Base-by-base conservation (phyloP, 2,888 invertebrate genomes). In the Lobophora halterata region DNA sequence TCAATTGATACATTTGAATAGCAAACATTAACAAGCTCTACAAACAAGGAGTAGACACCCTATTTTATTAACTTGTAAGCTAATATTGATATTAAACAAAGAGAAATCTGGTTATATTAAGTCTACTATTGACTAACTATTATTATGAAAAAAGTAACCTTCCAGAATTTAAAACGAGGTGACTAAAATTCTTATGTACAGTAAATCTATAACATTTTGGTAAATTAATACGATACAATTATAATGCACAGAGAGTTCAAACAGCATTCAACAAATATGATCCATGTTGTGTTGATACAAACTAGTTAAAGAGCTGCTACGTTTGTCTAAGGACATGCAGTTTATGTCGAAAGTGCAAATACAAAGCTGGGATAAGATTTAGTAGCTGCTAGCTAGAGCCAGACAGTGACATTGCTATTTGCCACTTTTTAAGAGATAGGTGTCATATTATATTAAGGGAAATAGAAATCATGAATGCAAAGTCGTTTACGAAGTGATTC, bases 311-410 rank as follows among this genome's bases (percentile, higher is more conserved):
- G 60, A 46, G 55, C 60, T 65, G 69, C 61, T 69, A 69, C 76
- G 73, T 82, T 81, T 75, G 66, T 68, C 66, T 59, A 62, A 56
- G 58, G 51, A 65, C 67, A 77, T 73, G 78, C 72, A 71, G 68
- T 80, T 71, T 69, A n/a, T 80, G 77, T 42, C 56, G 81, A 86
- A 85, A 86, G 86, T 81, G 63, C 74, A 82, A 85, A 85, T 67
- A 83, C 54, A 64, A 65, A 79, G 80, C 80, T 71, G 76, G 65
- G 65, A 65, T 57, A 55, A 55, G 54, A 55, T 62, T 66, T 58
- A 61, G 67, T 65, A 72, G 74, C 70, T 72, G n/a, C n/a, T n/a
- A n/a, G n/a, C n/a, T n/a, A n/a, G n/a, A 73, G 68, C 27, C n/a
- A 37, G 37, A 32, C 14, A 7, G 6, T 70, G 68, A n/a, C n/a